These are phyloP conservation scores for Intellagama lesueurii DNA, from an alignment of 2,797 vertebrate species.

Conservation along the genomic window DNA sequence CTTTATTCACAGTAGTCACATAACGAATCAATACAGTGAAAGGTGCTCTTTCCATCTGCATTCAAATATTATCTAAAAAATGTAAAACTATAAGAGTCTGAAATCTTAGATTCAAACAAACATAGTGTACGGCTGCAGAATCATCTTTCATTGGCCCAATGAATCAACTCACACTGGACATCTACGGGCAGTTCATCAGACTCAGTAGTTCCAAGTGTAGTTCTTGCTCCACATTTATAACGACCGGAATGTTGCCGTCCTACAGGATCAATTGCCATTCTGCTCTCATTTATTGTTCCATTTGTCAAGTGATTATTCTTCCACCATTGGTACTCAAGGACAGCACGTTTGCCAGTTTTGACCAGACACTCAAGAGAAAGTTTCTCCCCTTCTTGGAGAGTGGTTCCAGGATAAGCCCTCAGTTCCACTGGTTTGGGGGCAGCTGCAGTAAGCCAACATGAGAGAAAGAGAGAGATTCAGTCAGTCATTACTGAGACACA, in stretches of 20 bases:
- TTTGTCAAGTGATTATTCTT: rapidly evolving
- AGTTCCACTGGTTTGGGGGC: neutral
- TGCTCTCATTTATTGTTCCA: rapidly evolving
- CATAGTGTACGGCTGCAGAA: neutral
- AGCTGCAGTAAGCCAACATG: neutral
- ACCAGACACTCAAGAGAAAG: neutral
- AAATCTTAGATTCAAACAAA: neutral
- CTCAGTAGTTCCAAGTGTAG: rapidly evolving
- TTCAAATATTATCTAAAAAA: neutral
- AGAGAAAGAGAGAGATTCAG: rapidly evolving
- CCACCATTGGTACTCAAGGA: rapidly evolving
- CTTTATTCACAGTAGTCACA: neutral
- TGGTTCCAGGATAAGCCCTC: neutral
- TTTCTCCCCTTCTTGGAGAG: neutral
- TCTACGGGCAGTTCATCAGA: neutral
- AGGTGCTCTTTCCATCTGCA: neutral
- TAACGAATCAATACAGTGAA: too few relatives aligned
- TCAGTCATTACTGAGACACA: rapidly evolving
- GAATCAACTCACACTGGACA: slow-evolving; percentile 34
- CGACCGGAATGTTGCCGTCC: neutral
- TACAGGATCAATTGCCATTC: neutral
- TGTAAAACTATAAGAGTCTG: neutral
- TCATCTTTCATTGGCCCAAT: neutral
- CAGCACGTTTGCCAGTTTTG: neutral
- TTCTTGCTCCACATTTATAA: rapidly evolving